Percentiles rank a stretch among this genome's conserved stretches.
These are phyloP conservation scores for Fulica atra DNA, from an alignment of 2,113 vertebrate genomes.

Conservation along the genomic window DNA sequence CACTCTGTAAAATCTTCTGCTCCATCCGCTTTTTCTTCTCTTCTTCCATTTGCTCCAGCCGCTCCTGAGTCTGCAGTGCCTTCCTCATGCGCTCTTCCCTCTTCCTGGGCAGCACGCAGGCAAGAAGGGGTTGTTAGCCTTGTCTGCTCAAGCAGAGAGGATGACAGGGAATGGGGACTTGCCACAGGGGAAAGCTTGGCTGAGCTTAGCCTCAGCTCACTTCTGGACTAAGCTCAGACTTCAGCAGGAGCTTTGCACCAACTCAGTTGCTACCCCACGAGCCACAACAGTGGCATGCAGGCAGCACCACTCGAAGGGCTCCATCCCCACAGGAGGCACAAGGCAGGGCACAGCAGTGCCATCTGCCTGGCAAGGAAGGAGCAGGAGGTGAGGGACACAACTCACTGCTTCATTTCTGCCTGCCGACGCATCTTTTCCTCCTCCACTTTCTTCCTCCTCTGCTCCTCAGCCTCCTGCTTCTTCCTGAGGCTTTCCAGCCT, in stretches of 20 bases:
- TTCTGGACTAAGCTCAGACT: neutral
- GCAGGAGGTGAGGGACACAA: neutral
- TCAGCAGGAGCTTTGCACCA: neutral
- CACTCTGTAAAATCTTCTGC: slow-evolving; percentile 86
- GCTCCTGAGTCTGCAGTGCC: slow-evolving; percentile 87
- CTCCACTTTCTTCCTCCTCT: slow-evolving; percentile 88
- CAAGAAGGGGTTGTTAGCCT: neutral
- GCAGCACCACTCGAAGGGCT: rapidly evolving
- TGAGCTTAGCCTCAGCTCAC: neutral
- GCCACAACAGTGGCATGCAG: neutral
- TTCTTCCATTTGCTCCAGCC: slow-evolving; percentile 87
- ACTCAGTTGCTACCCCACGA: neutral
- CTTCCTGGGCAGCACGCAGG: slow-evolving; percentile 72
- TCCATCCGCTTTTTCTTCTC: slow-evolving; percentile 92
- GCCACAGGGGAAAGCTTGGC: neutral
- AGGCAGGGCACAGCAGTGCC: neutral
- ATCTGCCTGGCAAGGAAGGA: neutral
- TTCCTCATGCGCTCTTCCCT: slow-evolving; percentile 87
- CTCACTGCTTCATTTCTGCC: slow-evolving; percentile 89
- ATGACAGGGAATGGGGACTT: neutral
- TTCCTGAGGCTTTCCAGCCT: slow-evolving; percentile 88
- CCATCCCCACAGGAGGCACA: neutral
- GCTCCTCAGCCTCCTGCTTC: slow-evolving; percentile 92
- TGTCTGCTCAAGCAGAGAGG: neutral
- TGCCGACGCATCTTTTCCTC: slow-evolving; percentile 88